Percentiles rank a stretch among this genome's conserved stretches.
These are phyloP conservation scores for Epinephelus awoara DNA, from an alignment of 2,797 vertebrate genomes.

Conservation along the genomic window DNA sequence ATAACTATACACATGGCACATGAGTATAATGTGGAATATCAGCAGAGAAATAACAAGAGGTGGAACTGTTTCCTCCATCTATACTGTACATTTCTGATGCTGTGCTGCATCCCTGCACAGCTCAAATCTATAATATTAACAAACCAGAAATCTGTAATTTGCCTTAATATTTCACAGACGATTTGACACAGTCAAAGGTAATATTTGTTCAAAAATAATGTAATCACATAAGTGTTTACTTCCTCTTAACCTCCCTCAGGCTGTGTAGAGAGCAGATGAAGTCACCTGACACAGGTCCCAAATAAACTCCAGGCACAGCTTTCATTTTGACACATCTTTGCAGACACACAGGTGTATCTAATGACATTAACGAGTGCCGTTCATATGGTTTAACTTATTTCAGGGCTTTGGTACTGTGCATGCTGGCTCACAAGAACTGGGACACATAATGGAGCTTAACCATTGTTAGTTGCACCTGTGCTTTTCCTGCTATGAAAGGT, in stretches of 20 bases:
- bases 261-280: background rate
- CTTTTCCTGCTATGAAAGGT: background rate
- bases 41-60: conserved; percentile 22
- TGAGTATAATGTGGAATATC: conserved; percentile 1
- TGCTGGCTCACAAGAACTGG: background rate
- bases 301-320: background rate
- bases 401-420: background rate
- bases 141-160: background rate
- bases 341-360: background rate
- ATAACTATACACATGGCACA: conserved; percentile 17
- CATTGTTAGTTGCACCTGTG: background rate
- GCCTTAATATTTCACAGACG: background rate
- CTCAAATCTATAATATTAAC: background rate
- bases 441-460: background rate
- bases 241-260: background rate
- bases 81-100: background rate
- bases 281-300: conserved; percentile 3
- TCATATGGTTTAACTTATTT: background rate
- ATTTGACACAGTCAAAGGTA: background rate
- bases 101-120: background rate
- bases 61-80: background rate
- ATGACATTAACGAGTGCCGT: rapidly evolving
- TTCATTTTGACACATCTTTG: background rate
- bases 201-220: background rate
- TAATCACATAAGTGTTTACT: background rate